Conservation (phyloP, 2,113 vertebrate species). For the Charina bottae region DNA sequence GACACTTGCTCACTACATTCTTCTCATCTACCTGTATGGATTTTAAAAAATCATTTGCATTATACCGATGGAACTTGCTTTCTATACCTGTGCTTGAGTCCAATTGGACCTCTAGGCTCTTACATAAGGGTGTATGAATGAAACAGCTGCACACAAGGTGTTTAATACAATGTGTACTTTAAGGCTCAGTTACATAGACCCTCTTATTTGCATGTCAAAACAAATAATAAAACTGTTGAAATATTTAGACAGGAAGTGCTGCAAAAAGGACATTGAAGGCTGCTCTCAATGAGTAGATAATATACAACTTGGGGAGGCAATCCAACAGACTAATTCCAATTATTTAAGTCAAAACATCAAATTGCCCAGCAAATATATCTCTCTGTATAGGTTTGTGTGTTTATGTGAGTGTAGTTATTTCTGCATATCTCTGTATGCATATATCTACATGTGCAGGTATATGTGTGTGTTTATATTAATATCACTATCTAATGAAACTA, state of each 20-base stretch:
- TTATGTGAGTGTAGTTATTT: not conserved
- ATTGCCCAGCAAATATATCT: not conserved
- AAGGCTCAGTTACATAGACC: not conserved
- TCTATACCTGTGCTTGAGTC: not conserved
- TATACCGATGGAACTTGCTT: not conserved
- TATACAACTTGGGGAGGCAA: not conserved
- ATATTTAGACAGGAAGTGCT: not conserved
- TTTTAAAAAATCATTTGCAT: not conserved
- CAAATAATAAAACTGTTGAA: not conserved
- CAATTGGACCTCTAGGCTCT: not conserved
- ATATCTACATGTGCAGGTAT: not conserved
- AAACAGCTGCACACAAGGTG: not conserved
- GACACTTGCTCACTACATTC: not conserved
- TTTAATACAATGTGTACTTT: not conserved
- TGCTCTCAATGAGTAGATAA: not conserved
- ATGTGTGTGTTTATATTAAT: not conserved
- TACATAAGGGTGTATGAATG: not conserved
- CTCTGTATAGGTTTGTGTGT: not conserved
- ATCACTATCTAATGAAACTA: not conserved
- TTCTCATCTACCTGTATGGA: not conserved
- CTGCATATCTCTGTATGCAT: not conserved
- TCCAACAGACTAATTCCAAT: not conserved
- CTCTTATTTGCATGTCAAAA: not conserved
- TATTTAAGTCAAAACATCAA: not conserved
- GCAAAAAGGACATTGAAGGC: not conserved